These are phyloP conservation scores for Arion vulgaris DNA, from an alignment of 1,140 invertebrate species.

Conservation along the genomic window DNA sequence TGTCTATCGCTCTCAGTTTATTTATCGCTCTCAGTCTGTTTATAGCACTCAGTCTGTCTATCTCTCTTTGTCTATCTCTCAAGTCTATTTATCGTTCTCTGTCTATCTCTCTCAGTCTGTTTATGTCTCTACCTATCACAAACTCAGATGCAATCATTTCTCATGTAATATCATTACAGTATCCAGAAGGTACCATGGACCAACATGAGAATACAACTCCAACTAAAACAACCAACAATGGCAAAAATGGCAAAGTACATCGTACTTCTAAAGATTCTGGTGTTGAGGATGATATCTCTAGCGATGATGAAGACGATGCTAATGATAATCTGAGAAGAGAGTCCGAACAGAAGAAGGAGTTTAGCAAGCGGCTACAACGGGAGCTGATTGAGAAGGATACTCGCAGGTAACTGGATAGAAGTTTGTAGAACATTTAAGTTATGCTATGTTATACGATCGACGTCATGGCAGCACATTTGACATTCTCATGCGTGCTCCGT, in stretches of 20 bases:
- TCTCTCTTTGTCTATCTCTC: too few species aligned
- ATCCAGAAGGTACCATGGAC: slow-evolving; percentile 40
- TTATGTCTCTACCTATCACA: too few species aligned
- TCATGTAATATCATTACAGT: slow-evolving; percentile 21
- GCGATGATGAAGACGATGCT: background rate
- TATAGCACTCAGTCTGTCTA: too few species aligned
- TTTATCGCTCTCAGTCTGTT: too few species aligned
- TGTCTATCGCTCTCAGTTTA: too few species aligned
- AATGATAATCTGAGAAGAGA: background rate
- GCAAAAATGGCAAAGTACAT: background rate
- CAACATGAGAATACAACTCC: background rate
- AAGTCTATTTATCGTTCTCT: too few species aligned
- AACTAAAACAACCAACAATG: background rate
- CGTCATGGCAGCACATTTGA: too few species aligned
- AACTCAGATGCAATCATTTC: too few species aligned
- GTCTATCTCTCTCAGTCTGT: too few species aligned
- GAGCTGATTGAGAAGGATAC: slow-evolving; percentile 26
- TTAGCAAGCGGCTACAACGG: slow-evolving; percentile 20
- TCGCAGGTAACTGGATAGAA: slow-evolving; percentile 14
- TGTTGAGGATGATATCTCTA: background rate
- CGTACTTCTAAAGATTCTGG: background rate
- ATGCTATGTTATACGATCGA: too few species aligned
- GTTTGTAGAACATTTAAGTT: background rate
- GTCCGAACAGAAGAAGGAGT: slow-evolving; percentile 27
- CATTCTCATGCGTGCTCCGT: too few species aligned